Evolutionary conservation across 2,797 vertebrate genomes (phyloP).

Genomic region (Urocyon cinereoargenteus): DNA sequence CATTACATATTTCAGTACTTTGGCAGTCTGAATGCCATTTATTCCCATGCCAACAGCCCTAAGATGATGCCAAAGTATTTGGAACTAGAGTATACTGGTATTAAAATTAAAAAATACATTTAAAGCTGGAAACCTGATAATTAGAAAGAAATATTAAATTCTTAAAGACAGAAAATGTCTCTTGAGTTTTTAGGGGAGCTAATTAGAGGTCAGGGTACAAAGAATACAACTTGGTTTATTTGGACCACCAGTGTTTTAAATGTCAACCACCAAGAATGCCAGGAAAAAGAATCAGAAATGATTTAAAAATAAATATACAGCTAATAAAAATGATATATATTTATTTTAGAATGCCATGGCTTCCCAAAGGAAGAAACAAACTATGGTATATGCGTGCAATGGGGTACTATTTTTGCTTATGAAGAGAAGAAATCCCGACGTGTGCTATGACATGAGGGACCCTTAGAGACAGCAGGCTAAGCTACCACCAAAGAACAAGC

Average conservation of each 20-base stretch:
- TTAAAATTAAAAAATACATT: constrained; percentile 39
- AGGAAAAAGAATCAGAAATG: background rate
- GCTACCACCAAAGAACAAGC: background rate
- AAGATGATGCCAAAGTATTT: constrained; percentile 59
- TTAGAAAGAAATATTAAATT: constrained; percentile 50
- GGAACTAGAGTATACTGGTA: background rate
- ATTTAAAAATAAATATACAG: constrained; percentile 1
- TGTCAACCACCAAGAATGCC: background rate
- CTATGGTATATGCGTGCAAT: background rate
- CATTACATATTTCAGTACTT: constrained; percentile 29
- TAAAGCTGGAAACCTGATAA: constrained; percentile 40
- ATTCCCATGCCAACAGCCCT: constrained; percentile 30
- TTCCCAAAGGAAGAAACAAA: background rate
- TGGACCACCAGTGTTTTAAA: background rate
- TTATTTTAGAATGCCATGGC: background rate
- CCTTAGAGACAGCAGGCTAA: background rate
- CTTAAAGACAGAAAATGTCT: background rate
- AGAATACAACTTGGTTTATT: background rate
- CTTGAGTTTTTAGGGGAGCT: background rate
- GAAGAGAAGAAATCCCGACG: background rate
- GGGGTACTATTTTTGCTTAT: background rate
- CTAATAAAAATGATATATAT: background rate
- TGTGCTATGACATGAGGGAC: too few species aligned
- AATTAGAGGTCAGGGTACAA: background rate
- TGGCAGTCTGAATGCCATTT: background rate